Conservation (phyloP, 2,113 vertebrate genomes). For the Damaliscus lunatus region DNA sequence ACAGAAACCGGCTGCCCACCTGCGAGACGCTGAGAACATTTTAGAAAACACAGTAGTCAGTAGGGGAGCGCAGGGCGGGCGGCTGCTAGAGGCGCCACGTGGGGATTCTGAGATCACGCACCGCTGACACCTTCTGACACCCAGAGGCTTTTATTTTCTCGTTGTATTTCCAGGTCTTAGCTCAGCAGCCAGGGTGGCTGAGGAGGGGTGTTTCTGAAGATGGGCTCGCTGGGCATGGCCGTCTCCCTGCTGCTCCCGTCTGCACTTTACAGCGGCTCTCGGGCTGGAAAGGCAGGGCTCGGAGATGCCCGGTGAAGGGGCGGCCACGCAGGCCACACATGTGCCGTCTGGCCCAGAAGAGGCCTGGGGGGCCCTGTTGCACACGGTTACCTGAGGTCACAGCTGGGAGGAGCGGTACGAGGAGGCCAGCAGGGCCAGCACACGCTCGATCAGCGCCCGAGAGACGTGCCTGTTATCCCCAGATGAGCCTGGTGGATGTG, state of each 20-base stretch:
- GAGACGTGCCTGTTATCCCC: background rate
- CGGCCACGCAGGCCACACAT: background rate
- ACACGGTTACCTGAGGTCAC: accelerated
- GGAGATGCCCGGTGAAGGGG: background rate
- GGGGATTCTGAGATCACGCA: background rate
- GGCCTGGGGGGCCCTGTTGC: accelerated
- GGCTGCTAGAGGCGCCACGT: background rate
- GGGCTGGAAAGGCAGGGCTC: background rate
- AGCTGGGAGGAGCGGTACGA: accelerated
- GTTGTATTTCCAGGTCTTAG: background rate
- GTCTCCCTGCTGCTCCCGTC: background rate
- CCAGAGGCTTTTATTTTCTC: too few species aligned
- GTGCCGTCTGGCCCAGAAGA: background rate
- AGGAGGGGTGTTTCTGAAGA: background rate
- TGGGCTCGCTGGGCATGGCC: accelerated
- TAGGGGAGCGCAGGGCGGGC: background rate
- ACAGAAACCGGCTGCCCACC: accelerated
- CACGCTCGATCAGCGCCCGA: background rate
- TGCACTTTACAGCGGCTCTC: background rate
- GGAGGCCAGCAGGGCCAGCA: too few species aligned
- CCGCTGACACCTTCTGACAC: too few species aligned
- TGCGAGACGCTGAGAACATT: accelerated
- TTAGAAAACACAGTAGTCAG: background rate
- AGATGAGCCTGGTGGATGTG: background rate
- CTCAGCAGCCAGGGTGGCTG: background rate